A percentile compares a stretch with the other conserved stretches of the same genome.
Evolutionary conservation across 2,888 invertebrate genomes (phyloP).

Genomic region (Lysandra coridon): DNA sequence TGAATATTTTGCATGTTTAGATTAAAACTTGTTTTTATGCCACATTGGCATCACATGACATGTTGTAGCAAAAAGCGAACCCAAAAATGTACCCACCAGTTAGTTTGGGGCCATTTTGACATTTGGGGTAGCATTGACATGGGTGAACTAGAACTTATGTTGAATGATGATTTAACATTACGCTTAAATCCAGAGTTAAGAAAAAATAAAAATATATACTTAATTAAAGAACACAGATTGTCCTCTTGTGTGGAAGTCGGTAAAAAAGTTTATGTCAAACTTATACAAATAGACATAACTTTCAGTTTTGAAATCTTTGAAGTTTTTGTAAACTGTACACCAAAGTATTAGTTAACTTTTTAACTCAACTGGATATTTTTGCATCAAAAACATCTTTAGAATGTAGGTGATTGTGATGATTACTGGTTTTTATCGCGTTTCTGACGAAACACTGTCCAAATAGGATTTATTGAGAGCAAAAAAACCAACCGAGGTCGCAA

Average conservation of each 20-base stretch:
- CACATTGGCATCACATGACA: background rate
- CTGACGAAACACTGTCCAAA: slow-evolving; percentile 22
- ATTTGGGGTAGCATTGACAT: too few relatives aligned
- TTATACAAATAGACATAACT: background rate
- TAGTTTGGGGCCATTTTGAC: too few relatives aligned
- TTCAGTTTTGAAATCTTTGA: background rate
- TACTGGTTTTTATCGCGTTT: background rate
- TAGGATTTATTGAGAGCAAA: slow-evolving; percentile 27
- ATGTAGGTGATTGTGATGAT: background rate
- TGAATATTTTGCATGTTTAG: background rate
- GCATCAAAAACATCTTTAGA: background rate
- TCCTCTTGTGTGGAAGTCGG: too few relatives aligned
- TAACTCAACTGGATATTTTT: background rate
- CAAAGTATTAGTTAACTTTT: slow-evolving; percentile 2
- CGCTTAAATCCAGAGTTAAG: background rate
- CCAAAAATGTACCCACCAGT: too few relatives aligned
- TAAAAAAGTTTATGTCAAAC: too few relatives aligned
- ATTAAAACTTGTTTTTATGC: background rate
- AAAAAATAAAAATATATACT: too few relatives aligned
- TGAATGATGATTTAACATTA: background rate
- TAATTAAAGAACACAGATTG: too few relatives aligned
- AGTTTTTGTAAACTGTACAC: background rate
- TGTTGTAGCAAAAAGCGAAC: too few relatives aligned
- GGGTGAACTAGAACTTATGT: background rate
- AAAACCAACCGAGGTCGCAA: slow-evolving; percentile 52